phyloP scores from a whole-genome alignment of 2,888 invertebrate species.

The Agrochola macilenta region DNA sequence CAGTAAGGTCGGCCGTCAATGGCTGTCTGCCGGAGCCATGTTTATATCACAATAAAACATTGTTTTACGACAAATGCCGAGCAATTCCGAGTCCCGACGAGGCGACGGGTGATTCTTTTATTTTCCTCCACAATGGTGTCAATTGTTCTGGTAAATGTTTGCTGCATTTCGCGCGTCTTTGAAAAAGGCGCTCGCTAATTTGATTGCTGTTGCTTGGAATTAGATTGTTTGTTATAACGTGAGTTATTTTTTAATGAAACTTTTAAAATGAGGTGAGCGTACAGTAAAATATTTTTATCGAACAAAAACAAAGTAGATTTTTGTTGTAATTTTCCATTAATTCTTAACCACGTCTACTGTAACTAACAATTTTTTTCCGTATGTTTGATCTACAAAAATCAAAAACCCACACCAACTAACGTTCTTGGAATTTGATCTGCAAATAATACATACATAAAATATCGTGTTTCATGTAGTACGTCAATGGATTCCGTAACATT shows the following conservation, averaged over 20 bases:
- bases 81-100: conserved; percentile 62
- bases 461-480: conserved; percentile 47
- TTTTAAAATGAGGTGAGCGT: neutral
- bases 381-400: neutral
- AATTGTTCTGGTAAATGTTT: conserved; percentile 56
- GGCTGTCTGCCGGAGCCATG: conserved; percentile 74
- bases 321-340: neutral
- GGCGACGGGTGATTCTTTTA: conserved; percentile 65
- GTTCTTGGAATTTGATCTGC: conserved; percentile 44
- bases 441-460: conserved; percentile 40
- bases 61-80: conserved; percentile 77
- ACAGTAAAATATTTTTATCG: neutral
- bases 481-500: conserved; percentile 48
- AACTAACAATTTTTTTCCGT: neutral
- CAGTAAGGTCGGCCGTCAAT: conserved; percentile 75
- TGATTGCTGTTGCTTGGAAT: conserved; percentile 40
- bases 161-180: conserved; percentile 54
- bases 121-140: conserved; percentile 61
- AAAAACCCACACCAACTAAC: neutral
- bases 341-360: neutral
- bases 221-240: conserved; percentile 5
- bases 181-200: conserved; percentile 53
- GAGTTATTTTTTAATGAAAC: neutral
- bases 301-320: neutral
- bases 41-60: conserved; percentile 81